Evolutionary conservation across 2,888 invertebrate species (phyloP).

Genomic region (Thereva nobilitata): DNA sequence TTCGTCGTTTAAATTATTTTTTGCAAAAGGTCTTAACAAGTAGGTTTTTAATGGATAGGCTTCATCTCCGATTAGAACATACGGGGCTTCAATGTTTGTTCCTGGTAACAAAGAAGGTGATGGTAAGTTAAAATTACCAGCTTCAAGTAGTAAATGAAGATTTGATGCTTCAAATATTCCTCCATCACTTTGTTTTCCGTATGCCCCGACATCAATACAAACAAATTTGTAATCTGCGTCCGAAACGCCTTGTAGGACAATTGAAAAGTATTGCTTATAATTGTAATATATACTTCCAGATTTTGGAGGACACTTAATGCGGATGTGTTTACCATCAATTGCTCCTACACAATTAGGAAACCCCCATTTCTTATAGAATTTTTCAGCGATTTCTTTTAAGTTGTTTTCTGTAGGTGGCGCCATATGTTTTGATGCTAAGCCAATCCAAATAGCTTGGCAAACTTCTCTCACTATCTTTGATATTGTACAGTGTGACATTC

Average conservation of each 20-base stretch:
- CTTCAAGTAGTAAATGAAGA: constrained; percentile 29
- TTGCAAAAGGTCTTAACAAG: constrained; percentile 17
- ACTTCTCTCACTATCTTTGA: too few species aligned
- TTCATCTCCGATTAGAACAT: constrained; percentile 24
- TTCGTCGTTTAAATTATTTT: constrained; percentile 1
- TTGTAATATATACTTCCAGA: too few species aligned
- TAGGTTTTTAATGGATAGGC: constrained; percentile 28
- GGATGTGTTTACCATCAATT: too few species aligned
- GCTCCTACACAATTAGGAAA: too few species aligned
- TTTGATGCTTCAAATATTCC: constrained; percentile 33
- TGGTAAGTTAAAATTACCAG: not conserved
- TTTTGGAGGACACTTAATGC: too few species aligned
- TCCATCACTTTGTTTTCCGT: constrained; percentile 24
- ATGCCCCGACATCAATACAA: constrained; percentile 21
- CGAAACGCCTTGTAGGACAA: constrained; percentile 15
- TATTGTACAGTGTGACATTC: too few species aligned
- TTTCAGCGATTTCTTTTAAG: too few species aligned
- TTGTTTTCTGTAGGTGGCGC: too few species aligned
- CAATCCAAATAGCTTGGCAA: too few species aligned
- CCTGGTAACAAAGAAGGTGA: constrained; percentile 12
- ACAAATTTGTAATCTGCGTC: constrained; percentile 15
- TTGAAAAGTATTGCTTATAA: not conserved
- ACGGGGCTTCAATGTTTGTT: constrained; percentile 22
- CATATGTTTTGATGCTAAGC: too few species aligned
- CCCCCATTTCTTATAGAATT: too few species aligned